Evolutionary conservation across 1,140 invertebrate genomes (phyloP), one percentile per base, ranked within the genome.

Genomic region (Maniola jurtina): DNA sequence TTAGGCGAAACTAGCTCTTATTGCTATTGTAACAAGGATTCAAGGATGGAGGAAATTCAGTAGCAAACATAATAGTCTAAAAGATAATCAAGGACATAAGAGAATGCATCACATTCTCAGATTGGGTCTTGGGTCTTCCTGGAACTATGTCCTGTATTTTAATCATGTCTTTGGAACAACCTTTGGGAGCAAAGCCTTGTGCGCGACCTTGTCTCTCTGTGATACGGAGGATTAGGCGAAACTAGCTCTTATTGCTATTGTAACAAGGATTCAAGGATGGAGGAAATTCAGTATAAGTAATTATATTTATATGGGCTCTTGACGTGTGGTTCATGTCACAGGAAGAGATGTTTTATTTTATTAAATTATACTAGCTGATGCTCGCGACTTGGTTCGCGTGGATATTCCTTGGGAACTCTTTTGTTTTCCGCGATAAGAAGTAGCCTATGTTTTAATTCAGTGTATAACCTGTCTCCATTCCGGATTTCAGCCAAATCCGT

Each of bases 221-320:
- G 16, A 54, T 3, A 7, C n/a, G 25, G 25, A 25, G 45, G 45
- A 42, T 42, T 42, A 2, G 14, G 34, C 34, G 60, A 61, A 61
- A 50, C 33, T 38, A 15, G 36, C 34, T 7, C 35, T 16, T 52
- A 52, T 50, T 50, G 33, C 10, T 47, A 47, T 11, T 34, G 33
- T 34, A 10, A 6, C 15, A 61, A 25, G 13, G 59, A n/a, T 3
- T 5, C 2, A 0, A 35, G 11, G 59, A 61, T 34, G 33, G 6
- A 52, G 48, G 48, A 52, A 52, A 52, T 11, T 52, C 7, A 34
- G 36, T 61, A 34, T 5, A 34, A 6, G 0, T 15, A 50, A 6
- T 5, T 11, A n/a, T 61, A 25, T 60, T 48, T 33, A 50, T 61
- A 61, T 35, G 59, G 59, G 47, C 16, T 35, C n/a, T 47, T 16